Conservation (phyloP, 2,113 vertebrate species). For the Proterorhinus semilunaris region DNA sequence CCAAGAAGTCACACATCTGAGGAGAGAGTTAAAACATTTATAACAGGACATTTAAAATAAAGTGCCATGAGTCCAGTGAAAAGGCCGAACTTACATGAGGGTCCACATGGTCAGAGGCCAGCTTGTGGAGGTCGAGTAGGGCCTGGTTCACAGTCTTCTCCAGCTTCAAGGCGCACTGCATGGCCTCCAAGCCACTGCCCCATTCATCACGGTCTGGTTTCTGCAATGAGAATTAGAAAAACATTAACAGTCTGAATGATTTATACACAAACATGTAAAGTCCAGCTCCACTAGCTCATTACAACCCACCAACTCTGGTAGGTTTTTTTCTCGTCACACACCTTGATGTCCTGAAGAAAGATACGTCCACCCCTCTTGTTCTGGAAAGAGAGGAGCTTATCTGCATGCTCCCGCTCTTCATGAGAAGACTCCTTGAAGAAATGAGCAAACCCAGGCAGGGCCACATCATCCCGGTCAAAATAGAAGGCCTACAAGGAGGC, state of each 20-base stretch:
- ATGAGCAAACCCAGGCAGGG: slow-evolving; percentile 79
- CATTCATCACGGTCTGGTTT: slow-evolving; percentile 77
- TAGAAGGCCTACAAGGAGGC: slow-evolving; percentile 73
- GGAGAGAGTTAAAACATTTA: background rate
- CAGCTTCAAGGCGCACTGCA: slow-evolving; percentile 81
- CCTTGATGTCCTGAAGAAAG: slow-evolving; percentile 83
- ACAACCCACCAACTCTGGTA: no score
- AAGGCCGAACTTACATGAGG: slow-evolving; percentile 75
- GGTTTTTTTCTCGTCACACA: slow-evolving; percentile 21
- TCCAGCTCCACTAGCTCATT: background rate
- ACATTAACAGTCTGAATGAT: no score
- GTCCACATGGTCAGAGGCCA: slow-evolving; percentile 72
- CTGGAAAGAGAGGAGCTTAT: slow-evolving; percentile 82
- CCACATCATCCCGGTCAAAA: slow-evolving; percentile 85
- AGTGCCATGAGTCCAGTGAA: background rate
- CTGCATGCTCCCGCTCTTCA: slow-evolving; percentile 80
- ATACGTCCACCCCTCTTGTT: slow-evolving; percentile 83
- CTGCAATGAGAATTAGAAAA: slow-evolving; percentile 23
- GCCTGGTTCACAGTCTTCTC: slow-evolving; percentile 84
- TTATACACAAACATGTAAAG: no score
- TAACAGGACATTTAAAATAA: no score
- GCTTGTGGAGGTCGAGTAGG: slow-evolving; percentile 81
- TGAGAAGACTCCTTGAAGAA: slow-evolving; percentile 84
- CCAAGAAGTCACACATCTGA: slow-evolving; percentile 86
- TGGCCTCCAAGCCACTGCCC: slow-evolving; percentile 79